Evolutionary conservation across 2,113 vertebrate species (phyloP).

Genomic region (Cranoglanis bouderius): DNA sequence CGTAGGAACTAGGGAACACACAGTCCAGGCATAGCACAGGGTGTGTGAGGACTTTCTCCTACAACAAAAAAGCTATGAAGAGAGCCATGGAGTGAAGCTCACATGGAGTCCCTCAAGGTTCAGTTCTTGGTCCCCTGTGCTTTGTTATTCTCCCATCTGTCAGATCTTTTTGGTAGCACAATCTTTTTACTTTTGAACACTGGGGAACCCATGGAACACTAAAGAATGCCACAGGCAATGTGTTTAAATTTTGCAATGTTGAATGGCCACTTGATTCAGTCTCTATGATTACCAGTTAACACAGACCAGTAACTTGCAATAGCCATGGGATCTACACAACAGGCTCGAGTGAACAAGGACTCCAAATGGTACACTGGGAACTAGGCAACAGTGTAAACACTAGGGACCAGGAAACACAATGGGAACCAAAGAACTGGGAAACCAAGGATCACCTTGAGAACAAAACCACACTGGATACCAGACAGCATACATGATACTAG

Average conservation of each 20-base stretch:
- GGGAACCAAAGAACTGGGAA: not conserved
- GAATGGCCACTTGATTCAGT: not conserved
- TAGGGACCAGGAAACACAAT: not conserved
- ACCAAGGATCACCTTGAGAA: not conserved
- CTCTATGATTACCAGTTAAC: not conserved
- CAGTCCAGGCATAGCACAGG: constrained; percentile 82
- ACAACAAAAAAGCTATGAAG: not conserved
- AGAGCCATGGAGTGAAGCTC: not conserved
- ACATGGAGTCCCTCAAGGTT: not conserved
- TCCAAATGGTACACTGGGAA: not conserved
- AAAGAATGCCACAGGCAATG: not conserved
- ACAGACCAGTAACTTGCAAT: not conserved
- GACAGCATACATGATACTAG: not conserved
- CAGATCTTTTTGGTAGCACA: not conserved
- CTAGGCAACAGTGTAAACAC: not conserved
- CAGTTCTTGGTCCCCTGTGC: not conserved
- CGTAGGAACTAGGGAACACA: not conserved
- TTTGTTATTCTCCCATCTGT: not conserved
- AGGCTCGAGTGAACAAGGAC: not conserved
- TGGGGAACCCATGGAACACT: not conserved
- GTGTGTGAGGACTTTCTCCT: constrained; percentile 77
- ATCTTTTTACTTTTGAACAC: not conserved
- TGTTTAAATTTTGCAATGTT: not conserved
- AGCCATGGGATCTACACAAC: not conserved
- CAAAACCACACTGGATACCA: not conserved